Percentiles rank a stretch among this genome's conserved stretches.
Conservation (phyloP, 2,797 vertebrate genomes). For the Sebastolobus altivelis region DNA sequence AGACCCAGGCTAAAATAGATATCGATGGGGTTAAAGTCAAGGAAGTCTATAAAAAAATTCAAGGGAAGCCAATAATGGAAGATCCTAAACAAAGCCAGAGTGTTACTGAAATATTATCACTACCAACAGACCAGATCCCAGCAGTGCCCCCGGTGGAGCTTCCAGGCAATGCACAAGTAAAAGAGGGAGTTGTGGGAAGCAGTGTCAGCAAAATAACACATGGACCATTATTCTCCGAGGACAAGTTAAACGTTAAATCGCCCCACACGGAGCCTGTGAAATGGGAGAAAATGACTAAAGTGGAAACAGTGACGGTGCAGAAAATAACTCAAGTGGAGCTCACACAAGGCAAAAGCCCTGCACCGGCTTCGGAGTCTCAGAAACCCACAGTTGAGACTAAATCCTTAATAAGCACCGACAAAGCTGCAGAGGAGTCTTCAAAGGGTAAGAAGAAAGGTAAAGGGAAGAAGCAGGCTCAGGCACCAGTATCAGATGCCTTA, state of each 20-base stretch:
- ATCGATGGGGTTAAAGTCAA: slow-evolving; percentile 18
- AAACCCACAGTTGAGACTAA: slow-evolving; percentile 49
- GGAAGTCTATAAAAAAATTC: slow-evolving; percentile 22
- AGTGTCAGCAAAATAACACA: slow-evolving; percentile 41
- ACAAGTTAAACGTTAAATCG: slow-evolving; percentile 9
- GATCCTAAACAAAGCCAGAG: slow-evolving; percentile 30
- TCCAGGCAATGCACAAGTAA: slow-evolving; percentile 39
- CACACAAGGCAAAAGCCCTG: slow-evolving; percentile 37
- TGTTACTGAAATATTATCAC: slow-evolving; percentile 23
- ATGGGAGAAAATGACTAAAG: slow-evolving; percentile 50
- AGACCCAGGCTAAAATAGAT: slow-evolving; percentile 22
- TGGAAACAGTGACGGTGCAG: slow-evolving; percentile 69
- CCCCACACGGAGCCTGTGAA: slow-evolving; percentile 46
- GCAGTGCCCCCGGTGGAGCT: slow-evolving; percentile 45
- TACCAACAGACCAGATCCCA: slow-evolving; percentile 7
- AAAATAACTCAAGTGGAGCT: slow-evolving; percentile 53
- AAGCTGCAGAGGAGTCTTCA: slow-evolving; percentile 57
- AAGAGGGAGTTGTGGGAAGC: slow-evolving; percentile 45
- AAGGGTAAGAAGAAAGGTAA: slow-evolving; percentile 78
- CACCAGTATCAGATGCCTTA: slow-evolving; percentile 40
- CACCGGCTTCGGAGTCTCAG: slow-evolving; percentile 38
- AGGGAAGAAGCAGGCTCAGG: slow-evolving; percentile 75
- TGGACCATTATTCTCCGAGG: slow-evolving; percentile 33
- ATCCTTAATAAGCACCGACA: slow-evolving; percentile 34
- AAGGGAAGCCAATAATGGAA: slow-evolving; percentile 17